These are phyloP conservation scores for Ashinkailepas kermadecensis DNA, from an alignment of 2,888 invertebrate species.

Conservation along the genomic window DNA sequence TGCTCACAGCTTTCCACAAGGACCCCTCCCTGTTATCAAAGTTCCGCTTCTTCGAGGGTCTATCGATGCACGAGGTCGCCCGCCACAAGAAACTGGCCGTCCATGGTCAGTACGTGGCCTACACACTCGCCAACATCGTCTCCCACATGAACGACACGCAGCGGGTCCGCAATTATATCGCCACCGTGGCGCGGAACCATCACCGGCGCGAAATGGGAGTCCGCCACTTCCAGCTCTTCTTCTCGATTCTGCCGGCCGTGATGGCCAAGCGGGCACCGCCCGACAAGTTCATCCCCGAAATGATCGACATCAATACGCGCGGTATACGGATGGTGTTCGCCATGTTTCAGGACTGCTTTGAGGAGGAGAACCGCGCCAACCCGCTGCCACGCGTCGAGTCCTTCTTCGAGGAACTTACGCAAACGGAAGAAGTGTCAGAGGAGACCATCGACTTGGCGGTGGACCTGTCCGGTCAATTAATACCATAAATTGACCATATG, in stretches of 20 bases:
- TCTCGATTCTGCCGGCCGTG: neutral
- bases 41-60: neutral
- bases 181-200: neutral
- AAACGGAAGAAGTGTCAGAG: neutral
- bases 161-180: neutral
- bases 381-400: neutral
- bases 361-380: neutral
- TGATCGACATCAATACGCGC: neutral
- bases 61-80: neutral
- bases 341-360: neutral
- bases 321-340: neutral
- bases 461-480: too few species aligned
- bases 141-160: neutral
- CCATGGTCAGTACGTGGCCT: neutral
- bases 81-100: neutral
- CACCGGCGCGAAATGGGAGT: neutral
- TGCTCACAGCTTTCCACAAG: neutral
- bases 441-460: too few species aligned
- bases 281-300: neutral
- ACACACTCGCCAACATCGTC: conserved; percentile 4
- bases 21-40: neutral
- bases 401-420: neutral
- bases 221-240: neutral
- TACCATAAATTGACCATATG: too few species aligned
- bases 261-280: neutral